A percentile compares a stretch with the other conserved stretches of the same genome.
phyloP scores from a whole-genome alignment of 2,888 invertebrate species.

The Lasioglossum leucozonium region DNA sequence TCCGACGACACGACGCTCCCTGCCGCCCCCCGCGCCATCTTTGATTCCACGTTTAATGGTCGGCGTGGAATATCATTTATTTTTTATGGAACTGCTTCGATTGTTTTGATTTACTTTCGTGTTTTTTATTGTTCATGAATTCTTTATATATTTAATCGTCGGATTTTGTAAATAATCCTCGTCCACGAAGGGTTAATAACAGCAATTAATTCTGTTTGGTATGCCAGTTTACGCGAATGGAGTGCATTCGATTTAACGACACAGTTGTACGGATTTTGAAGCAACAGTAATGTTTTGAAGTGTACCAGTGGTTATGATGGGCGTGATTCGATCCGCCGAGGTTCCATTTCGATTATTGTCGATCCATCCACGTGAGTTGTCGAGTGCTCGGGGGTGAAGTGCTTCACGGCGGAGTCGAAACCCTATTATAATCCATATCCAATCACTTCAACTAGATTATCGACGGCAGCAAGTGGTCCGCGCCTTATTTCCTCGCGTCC shows the following conservation, averaged over 20 bases:
- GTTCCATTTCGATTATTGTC: constrained; percentile 11
- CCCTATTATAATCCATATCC: constrained; percentile 77
- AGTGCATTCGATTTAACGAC: neutral
- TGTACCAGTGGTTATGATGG: neutral
- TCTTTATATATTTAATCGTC: no score
- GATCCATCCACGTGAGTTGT: constrained; percentile 3
- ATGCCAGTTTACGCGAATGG: neutral
- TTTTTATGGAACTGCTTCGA: neutral
- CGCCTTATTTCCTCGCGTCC: constrained; percentile 66
- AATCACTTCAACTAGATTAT: constrained; percentile 81
- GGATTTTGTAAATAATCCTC: no score
- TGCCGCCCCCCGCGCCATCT: neutral
- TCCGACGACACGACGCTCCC: neutral
- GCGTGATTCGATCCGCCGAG: neutral
- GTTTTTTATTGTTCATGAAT: neutral
- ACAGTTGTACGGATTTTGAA: neutral
- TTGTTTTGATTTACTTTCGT: neutral
- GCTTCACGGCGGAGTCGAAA: constrained; percentile 68
- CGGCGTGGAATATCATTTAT: neutral
- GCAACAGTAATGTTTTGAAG: neutral
- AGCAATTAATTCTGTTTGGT: neutral
- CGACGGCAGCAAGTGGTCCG: constrained; percentile 77
- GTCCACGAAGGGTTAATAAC: neutral
- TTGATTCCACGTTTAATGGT: neutral
- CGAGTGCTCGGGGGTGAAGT: constrained; percentile 31